These are phyloP conservation scores for Poeciliopsis retropinna DNA, from an alignment of 2,113 vertebrate species.

Conservation along the genomic window DNA sequence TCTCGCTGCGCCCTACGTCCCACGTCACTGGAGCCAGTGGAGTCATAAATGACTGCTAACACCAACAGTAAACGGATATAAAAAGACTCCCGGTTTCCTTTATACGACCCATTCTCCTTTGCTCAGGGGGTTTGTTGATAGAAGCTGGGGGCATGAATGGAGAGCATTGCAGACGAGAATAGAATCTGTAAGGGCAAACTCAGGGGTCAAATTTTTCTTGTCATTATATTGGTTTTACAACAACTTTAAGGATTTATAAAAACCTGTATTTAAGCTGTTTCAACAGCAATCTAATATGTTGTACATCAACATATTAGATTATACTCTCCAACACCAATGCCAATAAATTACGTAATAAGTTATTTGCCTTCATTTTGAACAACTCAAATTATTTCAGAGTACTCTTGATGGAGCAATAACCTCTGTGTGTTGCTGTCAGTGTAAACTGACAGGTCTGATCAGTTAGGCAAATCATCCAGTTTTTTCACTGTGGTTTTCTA, in stretches of 20 bases:
- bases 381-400: too few species aligned
- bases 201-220: neutral
- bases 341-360: too few species aligned
- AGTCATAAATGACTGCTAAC: slow-evolving; percentile 78
- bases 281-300: neutral
- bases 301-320: too few species aligned
- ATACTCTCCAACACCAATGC: too few species aligned
- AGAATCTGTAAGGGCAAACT: neutral
- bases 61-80: slow-evolving; percentile 79
- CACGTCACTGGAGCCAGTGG: slow-evolving; percentile 77
- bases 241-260: neutral
- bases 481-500: too few species aligned
- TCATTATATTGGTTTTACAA: neutral
- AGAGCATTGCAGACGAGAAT: slow-evolving; percentile 22
- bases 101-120: slow-evolving; percentile 66
- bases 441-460: too few species aligned
- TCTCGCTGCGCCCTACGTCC: slow-evolving; percentile 58
- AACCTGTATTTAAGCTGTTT: neutral
- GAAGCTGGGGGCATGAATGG: slow-evolving; percentile 37
- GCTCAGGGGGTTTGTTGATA: slow-evolving; percentile 67
- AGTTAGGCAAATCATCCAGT: too few species aligned
- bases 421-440: too few species aligned
- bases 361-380: too few species aligned
- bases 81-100: slow-evolving; percentile 75
- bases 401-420: too few species aligned